Percentiles rank a stretch among this genome's conserved stretches.
Evolutionary conservation across 2,113 vertebrate genomes (phyloP).

Genomic region (Centropristis striata): DNA sequence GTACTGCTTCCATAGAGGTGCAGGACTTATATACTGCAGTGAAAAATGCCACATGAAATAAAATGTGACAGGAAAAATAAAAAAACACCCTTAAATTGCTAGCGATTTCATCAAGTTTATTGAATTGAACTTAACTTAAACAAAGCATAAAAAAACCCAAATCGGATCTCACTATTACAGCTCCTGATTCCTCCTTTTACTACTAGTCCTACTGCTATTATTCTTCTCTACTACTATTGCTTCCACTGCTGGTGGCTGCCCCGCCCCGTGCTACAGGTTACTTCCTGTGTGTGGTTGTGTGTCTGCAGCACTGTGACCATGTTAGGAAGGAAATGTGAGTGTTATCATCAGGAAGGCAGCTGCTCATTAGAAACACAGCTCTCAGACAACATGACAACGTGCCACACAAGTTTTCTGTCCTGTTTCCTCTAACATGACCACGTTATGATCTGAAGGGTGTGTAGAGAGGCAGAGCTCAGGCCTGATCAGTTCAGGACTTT

Average conservation of each 20-base stretch:
- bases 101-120: no score
- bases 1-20: no score
- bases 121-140: no score
- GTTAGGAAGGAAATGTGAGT: slow-evolving; percentile 19
- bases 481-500: no score
- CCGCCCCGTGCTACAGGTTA: neutral
- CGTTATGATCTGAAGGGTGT: neutral
- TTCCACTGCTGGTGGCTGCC: neutral
- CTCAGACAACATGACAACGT: neutral
- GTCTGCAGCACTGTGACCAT: neutral
- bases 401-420: slow-evolving; percentile 4
- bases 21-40: no score
- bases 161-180: no score
- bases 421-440: neutral
- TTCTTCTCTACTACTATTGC: neutral
- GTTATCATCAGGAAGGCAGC: slow-evolving; percentile 20
- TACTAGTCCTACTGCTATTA: neutral
- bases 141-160: no score
- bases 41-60: no score
- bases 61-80: no score
- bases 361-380: slow-evolving; percentile 9
- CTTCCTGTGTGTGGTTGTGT: slow-evolving; percentile 18
- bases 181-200: neutral
- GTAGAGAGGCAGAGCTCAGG: no score
- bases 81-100: no score